phyloP scores from a whole-genome alignment of 2,797 vertebrate genomes.

The Rachycentron canadum region DNA sequence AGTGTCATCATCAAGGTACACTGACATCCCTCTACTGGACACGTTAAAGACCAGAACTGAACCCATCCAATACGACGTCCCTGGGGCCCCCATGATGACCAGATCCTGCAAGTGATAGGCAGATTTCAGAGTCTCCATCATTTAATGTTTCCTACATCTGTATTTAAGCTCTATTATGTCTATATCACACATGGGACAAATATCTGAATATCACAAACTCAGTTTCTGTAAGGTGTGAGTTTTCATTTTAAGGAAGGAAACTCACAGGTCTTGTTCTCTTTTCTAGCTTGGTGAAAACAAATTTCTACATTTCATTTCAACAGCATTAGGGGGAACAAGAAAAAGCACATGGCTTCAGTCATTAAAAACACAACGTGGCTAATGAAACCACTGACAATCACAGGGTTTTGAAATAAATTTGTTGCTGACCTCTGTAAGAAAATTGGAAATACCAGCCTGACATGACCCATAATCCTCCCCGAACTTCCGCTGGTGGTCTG shows the following conservation, averaged over 20 bases:
- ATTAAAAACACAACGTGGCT: background rate
- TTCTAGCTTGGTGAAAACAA: background rate
- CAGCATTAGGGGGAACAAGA: background rate
- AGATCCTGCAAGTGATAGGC: slow-evolving; percentile 85
- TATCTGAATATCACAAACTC: background rate
- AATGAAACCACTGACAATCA: slow-evolving; percentile 2
- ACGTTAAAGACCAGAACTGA: slow-evolving; percentile 93
- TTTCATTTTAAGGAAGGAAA: background rate
- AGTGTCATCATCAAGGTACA: slow-evolving; percentile 85
- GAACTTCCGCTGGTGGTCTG: slow-evolving; percentile 89
- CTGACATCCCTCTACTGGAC: slow-evolving; percentile 82
- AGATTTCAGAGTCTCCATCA: background rate
- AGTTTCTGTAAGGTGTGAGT: background rate
- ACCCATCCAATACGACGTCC: slow-evolving; percentile 94
- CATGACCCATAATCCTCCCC: slow-evolving; percentile 92
- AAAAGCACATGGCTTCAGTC: background rate
- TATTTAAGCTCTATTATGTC: background rate
- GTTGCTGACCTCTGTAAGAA: slow-evolving; percentile 73
- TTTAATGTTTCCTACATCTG: background rate
- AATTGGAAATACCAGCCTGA: slow-evolving; percentile 92
- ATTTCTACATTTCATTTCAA: background rate
- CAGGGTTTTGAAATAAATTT: background rate
- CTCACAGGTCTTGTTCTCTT: background rate
- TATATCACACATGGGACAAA: background rate
- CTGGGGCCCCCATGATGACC: slow-evolving; percentile 97